Evolutionary conservation across 2,888 invertebrate genomes (phyloP), one percentile per base, ranked within the genome.

Genomic region (Homarus gammarus): DNA sequence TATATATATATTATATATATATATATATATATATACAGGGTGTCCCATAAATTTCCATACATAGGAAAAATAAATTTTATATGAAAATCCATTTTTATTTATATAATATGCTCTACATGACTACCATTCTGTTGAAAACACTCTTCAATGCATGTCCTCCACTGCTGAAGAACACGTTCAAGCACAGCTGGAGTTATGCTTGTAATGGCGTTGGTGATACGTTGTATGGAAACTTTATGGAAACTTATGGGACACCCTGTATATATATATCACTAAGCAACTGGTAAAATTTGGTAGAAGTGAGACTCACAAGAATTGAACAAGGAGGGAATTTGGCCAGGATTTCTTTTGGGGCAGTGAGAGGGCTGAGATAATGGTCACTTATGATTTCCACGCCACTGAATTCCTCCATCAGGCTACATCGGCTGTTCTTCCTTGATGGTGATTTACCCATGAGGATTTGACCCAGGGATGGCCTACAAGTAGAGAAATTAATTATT

Each of bases 401-500:
- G 31, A 90, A 90, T 36, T 90, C 90, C 31, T 90, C 87, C 68
- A 75, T 73, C 56, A 90, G 90, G 51, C 90, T 90, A 70, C 86
- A 90, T 2, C 86, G 77, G 36, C 90, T 90, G 44, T 51, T 79
- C 31, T 83, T 75, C 27, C 90, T 75, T 33, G 70, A 36, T 15
- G 33, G 31, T 18, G 68, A 31, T 22, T 38, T 82, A 15, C 83
- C 86, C 38, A 87, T 31, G n/a, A 84, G 78, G 15, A 90, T 90
- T 31, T 87, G 75, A n/a, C 87, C 72, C 38, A 87, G 15, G 0
- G 90, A 90, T 64, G 86, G 83, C 38, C 98, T 98, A 94, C 64
- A 95, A 94, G 91, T 44, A 73, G 73, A 78, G 15, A 81, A 78
- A 31, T 56, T n/a, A n/a, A n/a, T n/a, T n/a, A n/a, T n/a, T n/a